phyloP scores from a whole-genome alignment of 2,797 vertebrate species.

The Chaunax sp. region DNA sequence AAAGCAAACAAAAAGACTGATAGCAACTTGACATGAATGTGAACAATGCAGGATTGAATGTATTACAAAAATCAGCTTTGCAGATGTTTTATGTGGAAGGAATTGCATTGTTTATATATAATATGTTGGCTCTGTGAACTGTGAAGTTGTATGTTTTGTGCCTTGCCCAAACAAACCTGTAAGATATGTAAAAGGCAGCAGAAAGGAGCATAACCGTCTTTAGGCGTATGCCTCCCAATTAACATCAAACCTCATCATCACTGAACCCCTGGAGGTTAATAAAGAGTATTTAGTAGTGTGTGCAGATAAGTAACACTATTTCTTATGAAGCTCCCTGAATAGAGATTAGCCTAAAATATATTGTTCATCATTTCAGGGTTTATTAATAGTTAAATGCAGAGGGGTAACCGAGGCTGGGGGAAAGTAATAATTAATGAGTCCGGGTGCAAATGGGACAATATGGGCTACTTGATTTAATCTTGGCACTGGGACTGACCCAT shows the following conservation, averaged over 20 bases:
- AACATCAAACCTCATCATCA: no score
- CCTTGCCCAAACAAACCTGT: background rate
- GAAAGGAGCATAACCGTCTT: background rate
- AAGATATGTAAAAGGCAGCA: background rate
- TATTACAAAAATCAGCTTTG: no score
- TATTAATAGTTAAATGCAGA: constrained; percentile 81
- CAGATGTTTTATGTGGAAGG: no score
- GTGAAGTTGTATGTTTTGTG: background rate
- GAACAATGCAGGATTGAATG: no score
- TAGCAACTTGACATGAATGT: no score
- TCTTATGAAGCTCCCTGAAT: constrained; percentile 56
- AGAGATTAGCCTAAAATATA: constrained; percentile 73
- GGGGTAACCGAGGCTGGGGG: constrained; percentile 66
- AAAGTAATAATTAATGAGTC: constrained; percentile 84
- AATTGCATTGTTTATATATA: no score
- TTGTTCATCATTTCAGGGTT: constrained; percentile 76
- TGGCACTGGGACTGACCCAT: constrained; percentile 65
- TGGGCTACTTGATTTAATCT: constrained; percentile 74
- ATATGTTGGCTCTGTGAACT: background rate
- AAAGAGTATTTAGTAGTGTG: constrained; percentile 33
- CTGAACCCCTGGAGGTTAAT: constrained; percentile 27
- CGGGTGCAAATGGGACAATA: constrained; percentile 71
- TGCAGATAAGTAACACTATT: constrained; percentile 50
- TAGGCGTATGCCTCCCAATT: no score
- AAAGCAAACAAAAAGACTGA: no score